Evolutionary conservation across 1,140 invertebrate genomes (phyloP).

Genomic region (Penaeus indicus): DNA sequence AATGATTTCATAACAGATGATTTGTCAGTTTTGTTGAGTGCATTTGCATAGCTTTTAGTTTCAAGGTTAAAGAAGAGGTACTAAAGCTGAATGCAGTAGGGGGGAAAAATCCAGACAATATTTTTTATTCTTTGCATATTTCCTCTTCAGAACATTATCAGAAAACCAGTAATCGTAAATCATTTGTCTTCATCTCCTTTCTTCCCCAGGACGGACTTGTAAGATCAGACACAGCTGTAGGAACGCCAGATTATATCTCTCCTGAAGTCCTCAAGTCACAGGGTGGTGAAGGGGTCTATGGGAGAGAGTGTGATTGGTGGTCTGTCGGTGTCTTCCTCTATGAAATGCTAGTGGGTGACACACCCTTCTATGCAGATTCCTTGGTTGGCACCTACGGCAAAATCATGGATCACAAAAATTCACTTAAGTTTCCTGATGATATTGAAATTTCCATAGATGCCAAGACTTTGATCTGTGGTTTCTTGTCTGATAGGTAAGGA

Average conservation of each 20-base stretch:
- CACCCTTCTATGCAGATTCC: conserved; percentile 98
- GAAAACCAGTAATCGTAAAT: too few relatives aligned
- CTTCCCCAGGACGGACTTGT: conserved; percentile 88
- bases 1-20: too few relatives aligned
- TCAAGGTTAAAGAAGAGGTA: too few relatives aligned
- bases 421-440: conserved; percentile 94
- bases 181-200: neutral
- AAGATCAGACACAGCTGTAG: conserved; percentile 96
- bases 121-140: too few relatives aligned
- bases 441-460: conserved; percentile 92
- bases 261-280: conserved; percentile 98
- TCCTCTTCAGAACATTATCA: neutral
- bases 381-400: conserved; percentile 98
- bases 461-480: conserved; percentile 92
- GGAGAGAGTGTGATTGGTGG: conserved; percentile 99
- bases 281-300: conserved; percentile 94
- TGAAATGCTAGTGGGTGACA: conserved; percentile 99
- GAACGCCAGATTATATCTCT: conserved; percentile 99
- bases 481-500: conserved; percentile 86
- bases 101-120: too few relatives aligned
- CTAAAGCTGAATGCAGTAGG: too few relatives aligned
- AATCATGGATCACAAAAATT: conserved; percentile 99
- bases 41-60: too few relatives aligned
- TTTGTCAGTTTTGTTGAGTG: too few relatives aligned
- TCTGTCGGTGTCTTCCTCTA: conserved; percentile 98